These are phyloP conservation scores for Pimephales promelas DNA, from an alignment of 2,113 vertebrate species.

Conservation along the genomic window DNA sequence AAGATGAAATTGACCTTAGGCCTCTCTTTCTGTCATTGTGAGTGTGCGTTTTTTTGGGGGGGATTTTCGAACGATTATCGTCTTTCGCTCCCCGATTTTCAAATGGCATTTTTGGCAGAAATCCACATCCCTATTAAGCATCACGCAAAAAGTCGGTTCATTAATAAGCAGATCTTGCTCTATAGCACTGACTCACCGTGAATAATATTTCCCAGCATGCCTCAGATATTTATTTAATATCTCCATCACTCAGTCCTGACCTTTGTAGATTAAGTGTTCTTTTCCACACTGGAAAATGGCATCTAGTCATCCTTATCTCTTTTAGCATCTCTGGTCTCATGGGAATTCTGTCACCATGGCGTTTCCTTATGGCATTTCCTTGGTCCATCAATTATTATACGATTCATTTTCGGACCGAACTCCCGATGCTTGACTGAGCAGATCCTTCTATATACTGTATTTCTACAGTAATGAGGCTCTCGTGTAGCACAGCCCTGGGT, in stretches of 20 bases:
- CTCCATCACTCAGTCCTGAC: conserved; percentile 70
- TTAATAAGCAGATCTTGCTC: conserved; percentile 12
- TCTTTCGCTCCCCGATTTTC: no score
- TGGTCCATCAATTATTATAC: conserved; percentile 50
- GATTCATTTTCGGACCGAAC: conserved; percentile 30
- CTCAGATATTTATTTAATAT: conserved; percentile 66
- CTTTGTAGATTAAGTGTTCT: conserved; percentile 71
- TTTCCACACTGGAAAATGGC: conserved; percentile 57
- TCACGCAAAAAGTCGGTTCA: background rate
- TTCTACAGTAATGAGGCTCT: conserved; percentile 38
- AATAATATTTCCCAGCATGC: conserved; percentile 31
- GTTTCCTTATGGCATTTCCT: conserved; percentile 37
- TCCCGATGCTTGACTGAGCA: conserved; percentile 29
- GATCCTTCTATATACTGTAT: background rate
- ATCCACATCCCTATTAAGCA: no score
- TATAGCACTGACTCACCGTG: background rate
- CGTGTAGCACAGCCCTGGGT: conserved; percentile 12
- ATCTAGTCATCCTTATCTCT: conserved; percentile 61
- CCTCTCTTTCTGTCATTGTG: no score
- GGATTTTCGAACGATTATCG: no score
- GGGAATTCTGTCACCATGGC: conserved; percentile 31
- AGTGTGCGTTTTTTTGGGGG: no score
- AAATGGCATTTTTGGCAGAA: no score
- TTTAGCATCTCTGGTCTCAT: conserved; percentile 47
- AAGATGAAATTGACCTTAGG: no score